Percentiles rank a stretch among this genome's conserved stretches.
These are phyloP conservation scores for Drosophila lacicola DNA, from an alignment of 2,888 invertebrate genomes.

Conservation along the genomic window DNA sequence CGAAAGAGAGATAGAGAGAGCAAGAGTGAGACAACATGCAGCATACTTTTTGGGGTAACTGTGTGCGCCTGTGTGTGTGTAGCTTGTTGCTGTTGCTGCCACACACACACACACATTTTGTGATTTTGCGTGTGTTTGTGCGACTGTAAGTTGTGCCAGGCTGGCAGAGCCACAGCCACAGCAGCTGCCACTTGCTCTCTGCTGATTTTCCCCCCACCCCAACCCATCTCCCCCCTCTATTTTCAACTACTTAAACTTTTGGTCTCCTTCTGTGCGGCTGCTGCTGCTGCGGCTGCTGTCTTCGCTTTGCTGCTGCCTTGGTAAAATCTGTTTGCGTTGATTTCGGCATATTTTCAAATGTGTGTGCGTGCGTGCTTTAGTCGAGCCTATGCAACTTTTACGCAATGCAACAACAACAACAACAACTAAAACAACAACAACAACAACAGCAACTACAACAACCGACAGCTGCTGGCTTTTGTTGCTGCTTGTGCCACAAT, in stretches of 20 bases:
- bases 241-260: slow-evolving; percentile 44
- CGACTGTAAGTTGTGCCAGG: slow-evolving; percentile 69
- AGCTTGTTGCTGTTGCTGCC: slow-evolving; percentile 32
- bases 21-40: slow-evolving; percentile 16
- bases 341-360: slow-evolving; percentile 78
- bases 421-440: slow-evolving; percentile 6
- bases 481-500: slow-evolving; percentile 65
- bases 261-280: slow-evolving; percentile 6
- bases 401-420: slow-evolving; percentile 46
- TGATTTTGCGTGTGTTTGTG: slow-evolving; percentile 75
- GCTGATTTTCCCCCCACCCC: slow-evolving; percentile 7
- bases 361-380: slow-evolving; percentile 60
- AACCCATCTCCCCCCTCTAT: background rate
- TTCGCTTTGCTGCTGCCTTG: slow-evolving; percentile 67
- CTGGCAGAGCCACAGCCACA: slow-evolving; percentile 38
- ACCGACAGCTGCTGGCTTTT: slow-evolving; percentile 24
- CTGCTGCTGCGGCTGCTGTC: slow-evolving; percentile 12
- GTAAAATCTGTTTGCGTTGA: slow-evolving; percentile 81
- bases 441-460: slow-evolving; percentile 9
- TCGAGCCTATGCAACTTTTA: slow-evolving; percentile 56
- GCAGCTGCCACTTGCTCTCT: slow-evolving; percentile 8
- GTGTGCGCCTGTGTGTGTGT: slow-evolving; percentile 9
- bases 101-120: slow-evolving; percentile 20
- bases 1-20: slow-evolving; percentile 7
- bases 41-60: slow-evolving; percentile 48